phyloP scores from a whole-genome alignment of 2,888 invertebrate genomes.

The Eupithecia exiguata region DNA sequence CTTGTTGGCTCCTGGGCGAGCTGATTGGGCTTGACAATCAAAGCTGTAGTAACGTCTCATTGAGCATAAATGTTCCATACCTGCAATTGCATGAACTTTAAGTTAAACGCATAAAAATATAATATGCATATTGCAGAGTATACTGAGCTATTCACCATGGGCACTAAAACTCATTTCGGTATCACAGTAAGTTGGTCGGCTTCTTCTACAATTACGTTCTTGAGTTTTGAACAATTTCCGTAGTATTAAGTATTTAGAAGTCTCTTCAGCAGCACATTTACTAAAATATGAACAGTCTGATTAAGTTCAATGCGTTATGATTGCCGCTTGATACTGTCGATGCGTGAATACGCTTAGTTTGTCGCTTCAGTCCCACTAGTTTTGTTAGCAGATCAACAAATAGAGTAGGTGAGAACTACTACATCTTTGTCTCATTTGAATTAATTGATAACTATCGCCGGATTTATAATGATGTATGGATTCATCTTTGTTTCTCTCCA shows the following conservation, averaged over 20 bases:
- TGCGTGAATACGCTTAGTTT: background rate
- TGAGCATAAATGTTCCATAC: background rate
- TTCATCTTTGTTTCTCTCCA: conserved; percentile 39
- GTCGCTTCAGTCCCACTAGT: background rate
- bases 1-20: background rate
- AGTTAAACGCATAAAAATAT: too few species aligned
- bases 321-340: background rate
- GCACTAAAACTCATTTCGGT: background rate
- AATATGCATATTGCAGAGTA: background rate
- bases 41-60: background rate
- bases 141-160: background rate
- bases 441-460: background rate
- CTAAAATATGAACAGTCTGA: background rate
- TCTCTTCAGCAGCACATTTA: background rate
- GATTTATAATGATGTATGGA: background rate
- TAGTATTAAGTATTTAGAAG: background rate
- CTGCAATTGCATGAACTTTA: too few species aligned
- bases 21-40: background rate
- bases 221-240: background rate
- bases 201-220: background rate
- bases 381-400: too few species aligned
- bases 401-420: too few species aligned
- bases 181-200: background rate
- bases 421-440: background rate
- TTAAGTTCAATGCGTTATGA: conserved; percentile 8